Evolutionary conservation across 2,888 invertebrate genomes (phyloP), one percentile per base, ranked within the genome.

Genomic region (Malthinus seriepunctatus): DNA sequence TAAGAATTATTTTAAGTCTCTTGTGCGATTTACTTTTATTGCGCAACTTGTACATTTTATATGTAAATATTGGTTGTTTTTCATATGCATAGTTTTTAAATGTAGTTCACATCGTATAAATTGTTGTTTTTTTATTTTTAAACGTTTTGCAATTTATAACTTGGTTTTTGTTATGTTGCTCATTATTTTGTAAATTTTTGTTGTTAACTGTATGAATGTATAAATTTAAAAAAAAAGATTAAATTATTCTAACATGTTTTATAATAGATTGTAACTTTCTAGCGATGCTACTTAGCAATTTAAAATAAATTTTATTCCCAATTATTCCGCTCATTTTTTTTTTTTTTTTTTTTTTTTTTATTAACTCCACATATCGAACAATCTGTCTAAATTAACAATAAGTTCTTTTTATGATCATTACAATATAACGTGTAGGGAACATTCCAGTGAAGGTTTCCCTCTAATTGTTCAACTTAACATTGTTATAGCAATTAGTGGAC

Each of bases 221-320:
- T 62, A 62, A 52, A 62, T 52, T 42, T 15, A 1, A 42, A 55
- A 56, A 56, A 47, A 60, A 56, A 63, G 60, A 70, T 72, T 76
- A 76, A 76, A 74, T 76, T 75, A 75, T 77, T 76, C 73, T 69
- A 71, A 63, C n/a, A n/a, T 66, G 63, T 71, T 70, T 75, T 70
- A 73, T 73, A 69, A 70, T 74, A 74, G 73, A 71, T 73, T 70
- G 69, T 69, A 71, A 66, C 73, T 75, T 74, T 73, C 74, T 76
- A 76, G 74, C 73, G 71, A 71, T 74, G 74, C 72, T 75, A 73
- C 72, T 75, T 23, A 73, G 73, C 73, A 75, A 76, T 76, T 75
- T 72, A 67, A 72, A 71, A 70, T 70, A 74, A 66, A 69, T 42
- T 42, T 42, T 42, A 42, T 42, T 42, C 39, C 39, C 39, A 42